Base-by-base conservation (phyloP, 2,113 vertebrate species). In the Salminus brasiliensis region DNA sequence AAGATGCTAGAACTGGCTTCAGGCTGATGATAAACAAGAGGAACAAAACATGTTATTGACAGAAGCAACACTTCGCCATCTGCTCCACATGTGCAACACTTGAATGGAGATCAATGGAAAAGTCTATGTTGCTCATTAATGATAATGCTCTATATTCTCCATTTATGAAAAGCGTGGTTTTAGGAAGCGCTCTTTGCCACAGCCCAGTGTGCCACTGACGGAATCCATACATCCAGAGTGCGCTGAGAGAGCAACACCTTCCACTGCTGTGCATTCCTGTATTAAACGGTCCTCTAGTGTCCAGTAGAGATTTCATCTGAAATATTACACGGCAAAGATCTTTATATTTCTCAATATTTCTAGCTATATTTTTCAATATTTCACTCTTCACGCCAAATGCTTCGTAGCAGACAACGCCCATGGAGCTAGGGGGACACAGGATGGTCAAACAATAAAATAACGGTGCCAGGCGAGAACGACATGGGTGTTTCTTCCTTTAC, bases 351-450 rank as follows among this genome's bases (percentile, higher is more conserved):
- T 30, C 21, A n/a, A n/a, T n/a, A n/a, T n/a, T n/a, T n/a, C n/a
- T n/a, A n/a, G n/a, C n/a, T n/a, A n/a, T n/a, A n/a, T n/a, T n/a
- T 36, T 59, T 25, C 36, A 73, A 81, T n/a, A n/a, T n/a, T n/a
- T 82, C 21, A 30, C 59, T 74, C 30, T 16, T 18, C 39, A 75
- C 27, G 69, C 16, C 25, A 55, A 72, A 60, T 70, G 49, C 41
- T 74, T 41, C 1, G 32, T 76, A 55, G 57, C 53, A 87, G 91
- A 90, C 91, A 91, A 92, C 90, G 91, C 91, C 91, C 91, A 87
- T 57, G 15, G 82, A 88, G 88, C 83, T 88, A 86, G 85, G 85
- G 85, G 86, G 83, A 83, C 68, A 69, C 63, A 59, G 52, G 65
- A 72, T 63, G 49, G 78, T 76, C 78, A 83, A 85, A 80, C 74